phyloP scores from a whole-genome alignment of 2,888 invertebrate genomes.

The Trichopria drosophilae region DNA sequence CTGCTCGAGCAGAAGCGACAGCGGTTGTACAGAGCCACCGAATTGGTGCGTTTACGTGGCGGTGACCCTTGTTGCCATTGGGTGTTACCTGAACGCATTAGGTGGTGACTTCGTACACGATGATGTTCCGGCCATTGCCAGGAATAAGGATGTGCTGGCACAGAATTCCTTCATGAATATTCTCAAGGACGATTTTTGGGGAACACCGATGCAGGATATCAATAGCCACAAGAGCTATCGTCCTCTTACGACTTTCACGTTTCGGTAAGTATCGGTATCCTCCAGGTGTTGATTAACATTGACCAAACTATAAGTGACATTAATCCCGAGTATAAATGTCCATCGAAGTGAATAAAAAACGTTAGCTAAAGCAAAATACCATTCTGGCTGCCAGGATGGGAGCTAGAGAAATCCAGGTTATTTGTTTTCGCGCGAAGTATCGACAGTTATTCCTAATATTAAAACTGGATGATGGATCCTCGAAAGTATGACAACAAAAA shows the following conservation, averaged over 20 bases:
- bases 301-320: too few relatives aligned
- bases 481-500: too few relatives aligned
- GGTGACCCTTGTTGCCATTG: conserved; percentile 69
- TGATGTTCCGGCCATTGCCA: conserved; percentile 81
- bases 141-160: conserved; percentile 79
- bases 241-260: conserved; percentile 79
- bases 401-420: too few relatives aligned
- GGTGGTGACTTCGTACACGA: conserved; percentile 86
- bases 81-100: conserved; percentile 74
- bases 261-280: conserved; percentile 79
- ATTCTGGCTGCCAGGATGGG: too few relatives aligned
- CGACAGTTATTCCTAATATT: too few relatives aligned
- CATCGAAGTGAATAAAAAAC: too few relatives aligned
- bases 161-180: conserved; percentile 66
- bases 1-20: conserved; percentile 3
- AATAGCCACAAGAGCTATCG: conserved; percentile 86
- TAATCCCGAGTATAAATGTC: too few relatives aligned
- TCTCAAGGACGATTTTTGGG: conserved; percentile 85
- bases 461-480: too few relatives aligned
- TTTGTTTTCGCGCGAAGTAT: too few relatives aligned
- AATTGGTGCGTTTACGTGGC: conserved; percentile 68
- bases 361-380: too few relatives aligned
- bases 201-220: conserved; percentile 81
- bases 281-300: too few relatives aligned
- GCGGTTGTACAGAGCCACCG: conserved; percentile 52